phyloP scores from a whole-genome alignment of 2,113 vertebrate species.

The Chaenocephalus aceratus region DNA sequence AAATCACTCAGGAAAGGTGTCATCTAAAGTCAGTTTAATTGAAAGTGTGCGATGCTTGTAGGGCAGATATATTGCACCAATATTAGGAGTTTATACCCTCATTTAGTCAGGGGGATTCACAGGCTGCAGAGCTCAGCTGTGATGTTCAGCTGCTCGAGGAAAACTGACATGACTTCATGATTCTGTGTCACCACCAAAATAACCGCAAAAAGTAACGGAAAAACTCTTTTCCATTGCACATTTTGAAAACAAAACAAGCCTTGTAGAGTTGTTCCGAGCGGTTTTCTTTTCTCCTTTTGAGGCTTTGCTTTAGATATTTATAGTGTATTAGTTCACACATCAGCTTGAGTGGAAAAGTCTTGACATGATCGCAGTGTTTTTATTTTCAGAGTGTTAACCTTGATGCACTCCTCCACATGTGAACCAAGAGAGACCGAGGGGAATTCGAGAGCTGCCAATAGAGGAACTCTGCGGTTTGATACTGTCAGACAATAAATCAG shows the following conservation, averaged over 20 bases:
- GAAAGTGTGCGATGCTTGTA: slow-evolving; percentile 2
- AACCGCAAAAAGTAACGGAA: slow-evolving; percentile 26
- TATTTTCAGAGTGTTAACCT: too few species aligned
- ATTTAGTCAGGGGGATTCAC: slow-evolving; percentile 36
- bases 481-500: slow-evolving; percentile 32
- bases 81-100: slow-evolving; percentile 16
- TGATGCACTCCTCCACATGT: neutral
- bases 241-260: slow-evolving; percentile 45
- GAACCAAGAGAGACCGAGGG: slow-evolving; percentile 7
- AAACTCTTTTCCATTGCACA: slow-evolving; percentile 36
- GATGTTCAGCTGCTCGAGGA: slow-evolving; percentile 28
- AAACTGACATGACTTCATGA: slow-evolving; percentile 32
- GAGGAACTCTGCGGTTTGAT: slow-evolving; percentile 33
- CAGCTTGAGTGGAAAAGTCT: slow-evolving; percentile 40
- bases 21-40: slow-evolving; percentile 10
- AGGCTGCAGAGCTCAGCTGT: slow-evolving; percentile 22
- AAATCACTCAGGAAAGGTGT: slow-evolving; percentile 21
- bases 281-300: neutral
- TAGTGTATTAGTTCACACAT: slow-evolving; percentile 47
- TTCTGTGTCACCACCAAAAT: slow-evolving; percentile 20
- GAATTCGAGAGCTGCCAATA: neutral
- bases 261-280: neutral
- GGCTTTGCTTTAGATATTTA: slow-evolving; percentile 46
- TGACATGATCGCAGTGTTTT: slow-evolving; percentile 29
- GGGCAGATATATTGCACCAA: slow-evolving; percentile 15